These are phyloP conservation scores for Hydropsyche tenuis DNA, from an alignment of 1,140 invertebrate genomes.

Conservation along the genomic window DNA sequence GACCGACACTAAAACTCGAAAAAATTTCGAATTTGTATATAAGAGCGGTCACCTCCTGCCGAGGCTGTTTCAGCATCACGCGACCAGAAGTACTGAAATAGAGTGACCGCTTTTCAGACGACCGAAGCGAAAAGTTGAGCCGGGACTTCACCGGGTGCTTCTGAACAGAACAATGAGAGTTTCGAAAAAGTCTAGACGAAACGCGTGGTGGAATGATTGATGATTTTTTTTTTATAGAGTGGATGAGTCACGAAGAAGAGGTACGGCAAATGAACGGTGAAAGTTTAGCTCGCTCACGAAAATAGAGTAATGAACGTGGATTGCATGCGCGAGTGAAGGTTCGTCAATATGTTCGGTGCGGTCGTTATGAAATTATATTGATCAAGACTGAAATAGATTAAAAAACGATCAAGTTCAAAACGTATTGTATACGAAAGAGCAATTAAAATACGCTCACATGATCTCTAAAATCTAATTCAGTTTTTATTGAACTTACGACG, in stretches of 20 bases:
- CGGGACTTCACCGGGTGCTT: background rate
- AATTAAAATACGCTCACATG: too few species aligned
- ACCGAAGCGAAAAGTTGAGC: background rate
- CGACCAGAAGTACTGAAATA: slow-evolving; percentile 42
- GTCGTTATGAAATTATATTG: too few species aligned
- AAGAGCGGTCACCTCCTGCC: slow-evolving; percentile 16
- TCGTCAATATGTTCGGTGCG: too few species aligned
- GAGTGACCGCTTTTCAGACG: slow-evolving; percentile 44
- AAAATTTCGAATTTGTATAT: too few species aligned
- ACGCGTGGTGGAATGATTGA: background rate
- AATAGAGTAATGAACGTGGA: slow-evolving; percentile 11
- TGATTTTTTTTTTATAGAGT: too few species aligned
- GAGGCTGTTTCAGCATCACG: slow-evolving; percentile 24
- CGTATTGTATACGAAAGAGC: too few species aligned
- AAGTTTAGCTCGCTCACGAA: slow-evolving; percentile 5
- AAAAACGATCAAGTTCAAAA: too few species aligned
- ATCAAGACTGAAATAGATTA: too few species aligned
- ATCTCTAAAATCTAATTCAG: too few species aligned
- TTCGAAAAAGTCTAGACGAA: background rate
- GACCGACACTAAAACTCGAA: too few species aligned
- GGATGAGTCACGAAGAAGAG: too few species aligned
- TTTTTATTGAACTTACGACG: too few species aligned
- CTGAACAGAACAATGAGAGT: background rate
- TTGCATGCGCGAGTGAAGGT: background rate
- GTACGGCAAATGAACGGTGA: background rate